Conservation (phyloP, 1,140 invertebrate species). For the Parasteatoda tepidariorum region DNA sequence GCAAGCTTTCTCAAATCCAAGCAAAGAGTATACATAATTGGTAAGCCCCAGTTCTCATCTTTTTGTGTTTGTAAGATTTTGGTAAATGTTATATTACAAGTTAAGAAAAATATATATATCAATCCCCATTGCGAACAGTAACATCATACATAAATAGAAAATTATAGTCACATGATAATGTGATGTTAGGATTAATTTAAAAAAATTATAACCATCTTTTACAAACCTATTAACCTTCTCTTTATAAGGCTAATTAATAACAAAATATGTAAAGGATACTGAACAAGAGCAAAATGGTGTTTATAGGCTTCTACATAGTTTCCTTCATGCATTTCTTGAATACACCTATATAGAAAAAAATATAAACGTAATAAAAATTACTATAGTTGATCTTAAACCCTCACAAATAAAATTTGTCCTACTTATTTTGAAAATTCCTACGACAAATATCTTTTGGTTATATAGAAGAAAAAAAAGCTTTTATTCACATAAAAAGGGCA, state of each 20-base stretch:
- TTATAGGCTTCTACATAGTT: constrained; percentile 82
- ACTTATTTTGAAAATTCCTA: neutral
- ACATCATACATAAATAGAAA: too few relatives aligned
- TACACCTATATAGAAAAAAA: constrained; percentile 70
- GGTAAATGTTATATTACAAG: constrained; percentile 73
- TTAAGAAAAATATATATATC: neutral
- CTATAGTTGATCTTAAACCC: too few relatives aligned
- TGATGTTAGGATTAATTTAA: too few relatives aligned
- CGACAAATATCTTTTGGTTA: constrained; percentile 2
- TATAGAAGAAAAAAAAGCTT: constrained; percentile 36
- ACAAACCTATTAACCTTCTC: too few relatives aligned
- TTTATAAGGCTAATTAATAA: too few relatives aligned
- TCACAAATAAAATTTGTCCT: too few relatives aligned
- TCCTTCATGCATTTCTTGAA: constrained; percentile 75
- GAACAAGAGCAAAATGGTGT: constrained; percentile 81
- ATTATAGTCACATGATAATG: too few relatives aligned
- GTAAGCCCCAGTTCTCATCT: constrained; percentile 96
- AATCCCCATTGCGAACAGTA: too few relatives aligned
- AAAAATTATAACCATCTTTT: too few relatives aligned
- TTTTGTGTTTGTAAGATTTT: constrained; percentile 88
- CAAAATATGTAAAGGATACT: constrained; percentile 70
- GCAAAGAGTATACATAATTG: constrained; percentile 89
- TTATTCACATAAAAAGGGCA: too few relatives aligned
- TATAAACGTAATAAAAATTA: neutral
- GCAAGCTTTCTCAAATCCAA: constrained; percentile 89